Conservation (phyloP, 2,888 invertebrate species). For the Acholoe squamosa region DNA sequence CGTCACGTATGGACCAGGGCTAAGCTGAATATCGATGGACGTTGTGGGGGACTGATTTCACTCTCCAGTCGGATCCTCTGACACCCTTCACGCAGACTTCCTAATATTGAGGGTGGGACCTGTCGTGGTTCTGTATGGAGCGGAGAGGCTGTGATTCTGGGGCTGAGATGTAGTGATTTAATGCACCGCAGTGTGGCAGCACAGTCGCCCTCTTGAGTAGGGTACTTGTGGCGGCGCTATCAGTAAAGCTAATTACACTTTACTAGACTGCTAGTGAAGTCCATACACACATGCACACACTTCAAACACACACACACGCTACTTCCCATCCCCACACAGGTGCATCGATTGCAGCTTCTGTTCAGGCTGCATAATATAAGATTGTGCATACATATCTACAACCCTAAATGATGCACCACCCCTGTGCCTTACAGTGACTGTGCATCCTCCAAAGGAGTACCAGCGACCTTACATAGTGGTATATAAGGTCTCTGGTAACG, state of each 20-base stretch:
- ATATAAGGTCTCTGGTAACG: too few species aligned
- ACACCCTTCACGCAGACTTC: neutral
- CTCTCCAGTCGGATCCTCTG: constrained; percentile 38
- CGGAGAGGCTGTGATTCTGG: neutral
- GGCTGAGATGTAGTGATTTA: constrained; percentile 25
- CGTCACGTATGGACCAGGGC: constrained; percentile 14
- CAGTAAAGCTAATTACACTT: constrained; percentile 14
- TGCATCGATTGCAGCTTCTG: too few species aligned
- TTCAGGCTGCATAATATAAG: too few species aligned
- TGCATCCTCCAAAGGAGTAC: too few species aligned
- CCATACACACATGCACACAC: too few species aligned
- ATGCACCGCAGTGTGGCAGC: constrained; percentile 19
- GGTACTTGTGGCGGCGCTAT: neutral
- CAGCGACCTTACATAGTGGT: too few species aligned
- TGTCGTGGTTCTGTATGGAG: neutral
- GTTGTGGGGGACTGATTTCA: constrained; percentile 28
- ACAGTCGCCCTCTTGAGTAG: neutral
- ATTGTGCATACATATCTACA: too few species aligned
- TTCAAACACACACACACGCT: too few species aligned
- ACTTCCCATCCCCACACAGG: too few species aligned
- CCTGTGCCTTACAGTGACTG: too few species aligned
- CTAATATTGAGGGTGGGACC: neutral
- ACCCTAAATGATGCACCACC: too few species aligned
- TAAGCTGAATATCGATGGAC: constrained; percentile 51
- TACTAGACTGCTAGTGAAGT: constrained; percentile 1